Percentiles rank a stretch among this genome's conserved stretches.
phyloP scores from a whole-genome alignment of 2,113 vertebrate genomes.

The Theristicus caerulescens region DNA sequence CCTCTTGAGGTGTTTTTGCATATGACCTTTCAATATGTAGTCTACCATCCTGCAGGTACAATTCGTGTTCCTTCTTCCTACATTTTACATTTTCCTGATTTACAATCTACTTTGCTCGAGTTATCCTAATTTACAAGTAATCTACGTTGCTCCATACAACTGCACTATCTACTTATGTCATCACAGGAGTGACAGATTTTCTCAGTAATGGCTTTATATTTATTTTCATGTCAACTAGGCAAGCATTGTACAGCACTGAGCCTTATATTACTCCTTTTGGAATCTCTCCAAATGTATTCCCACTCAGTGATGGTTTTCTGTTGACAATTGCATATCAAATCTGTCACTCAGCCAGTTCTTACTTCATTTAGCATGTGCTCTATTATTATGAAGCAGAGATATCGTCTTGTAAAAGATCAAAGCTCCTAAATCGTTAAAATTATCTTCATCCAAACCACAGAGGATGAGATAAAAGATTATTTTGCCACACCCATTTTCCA shows the following conservation, averaged over 20 bases:
- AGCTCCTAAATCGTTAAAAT: constrained; percentile 20
- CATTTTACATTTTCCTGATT: background rate
- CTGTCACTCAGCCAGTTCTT: constrained; percentile 41
- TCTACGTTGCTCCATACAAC: background rate
- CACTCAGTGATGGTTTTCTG: constrained; percentile 14
- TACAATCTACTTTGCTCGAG: background rate
- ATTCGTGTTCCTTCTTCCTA: background rate
- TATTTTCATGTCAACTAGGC: background rate
- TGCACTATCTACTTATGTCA: background rate
- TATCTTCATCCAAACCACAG: background rate
- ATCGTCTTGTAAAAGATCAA: background rate
- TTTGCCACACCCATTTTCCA: background rate
- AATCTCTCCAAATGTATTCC: constrained; percentile 8
- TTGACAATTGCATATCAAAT: constrained; percentile 31
- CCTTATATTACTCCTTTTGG: background rate
- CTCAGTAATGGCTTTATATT: constrained; percentile 20
- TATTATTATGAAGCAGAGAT: constrained; percentile 20
- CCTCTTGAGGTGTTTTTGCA: background rate
- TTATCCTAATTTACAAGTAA: background rate
- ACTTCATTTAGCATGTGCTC: constrained; percentile 28
- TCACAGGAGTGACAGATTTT: background rate
- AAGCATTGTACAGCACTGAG: background rate
- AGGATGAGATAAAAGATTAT: background rate
- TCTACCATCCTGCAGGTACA: background rate
- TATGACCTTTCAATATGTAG: background rate